Evolutionary conservation across 1,140 invertebrate species (phyloP), one percentile per base, ranked within the genome.

Genomic region (Zaprionus camerounensis): DNA sequence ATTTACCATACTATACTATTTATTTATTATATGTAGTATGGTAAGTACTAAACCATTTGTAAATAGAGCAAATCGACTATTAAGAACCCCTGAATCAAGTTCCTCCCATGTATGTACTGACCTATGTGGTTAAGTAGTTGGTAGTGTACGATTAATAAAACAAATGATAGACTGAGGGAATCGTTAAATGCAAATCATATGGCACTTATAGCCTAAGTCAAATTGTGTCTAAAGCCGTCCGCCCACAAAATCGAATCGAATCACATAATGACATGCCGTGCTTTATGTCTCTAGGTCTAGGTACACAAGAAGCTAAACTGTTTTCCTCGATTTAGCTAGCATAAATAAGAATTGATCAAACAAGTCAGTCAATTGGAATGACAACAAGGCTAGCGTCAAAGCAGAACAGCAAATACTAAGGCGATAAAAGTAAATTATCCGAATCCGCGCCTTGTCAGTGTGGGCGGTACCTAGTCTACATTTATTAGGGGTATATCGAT

Each of bases 331-430:
- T 49, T 20, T 53, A 28, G 36, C 20, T 36, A 80, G 51, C 79
- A 85, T 71, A 82, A 88, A 88, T 90, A 81, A 76, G 55, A 68
- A 90, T 90, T 90, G 85, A 90, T 90, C 85, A 90, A 90, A 90
- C 85, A 90, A 90, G 82, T 90, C 86, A 90, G 58, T 90, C 81
- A 88, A 90, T 78, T 77, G 78, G 55, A 90, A 91, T 90, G 86
- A 85, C 76, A 90, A 85, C 81, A 70, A 76, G 46, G 59, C 65
- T 80, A 62, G 76, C 63, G 38, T 34, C 28, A 46, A 56, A 59
- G 11, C 49, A 44, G 65, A 61, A 22, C 49, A 61, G 49, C 57
- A 64, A 74, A 78, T 44, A 46, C 59, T 63, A 41, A 67, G 53
- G 53, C 55, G 64, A 78, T 71, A 73, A 72, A 77, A 20, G 22